These are phyloP conservation scores for Otocyon megalotis DNA, from an alignment of 2,113 vertebrate genomes.

Conservation along the genomic window DNA sequence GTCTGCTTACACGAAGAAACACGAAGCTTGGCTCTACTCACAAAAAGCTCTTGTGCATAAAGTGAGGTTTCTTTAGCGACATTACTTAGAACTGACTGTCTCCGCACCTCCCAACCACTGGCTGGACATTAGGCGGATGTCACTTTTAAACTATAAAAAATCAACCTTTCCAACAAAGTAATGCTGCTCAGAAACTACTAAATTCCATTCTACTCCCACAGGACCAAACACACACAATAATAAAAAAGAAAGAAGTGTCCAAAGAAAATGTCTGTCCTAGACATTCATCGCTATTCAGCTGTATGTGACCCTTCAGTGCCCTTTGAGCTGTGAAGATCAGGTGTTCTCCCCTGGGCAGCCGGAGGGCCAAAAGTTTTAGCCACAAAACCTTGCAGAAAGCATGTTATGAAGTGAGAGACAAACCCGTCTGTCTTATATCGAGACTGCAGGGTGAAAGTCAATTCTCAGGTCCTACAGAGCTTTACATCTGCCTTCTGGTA, in stretches of 20 bases:
- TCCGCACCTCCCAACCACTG: background rate
- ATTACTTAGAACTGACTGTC: background rate
- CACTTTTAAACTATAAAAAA: constrained; percentile 4
- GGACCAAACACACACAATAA: constrained; percentile 9
- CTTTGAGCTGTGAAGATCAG: background rate
- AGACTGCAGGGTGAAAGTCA: background rate
- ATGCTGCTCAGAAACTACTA: background rate
- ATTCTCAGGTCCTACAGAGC: background rate
- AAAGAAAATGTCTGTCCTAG: background rate
- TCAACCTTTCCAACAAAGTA: constrained; percentile 1
- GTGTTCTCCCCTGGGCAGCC: background rate
- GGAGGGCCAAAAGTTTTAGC: background rate
- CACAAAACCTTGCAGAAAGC: background rate
- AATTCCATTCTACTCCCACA: background rate
- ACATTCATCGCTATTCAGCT: background rate
- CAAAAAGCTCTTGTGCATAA: background rate
- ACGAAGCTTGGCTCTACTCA: background rate
- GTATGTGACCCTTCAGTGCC: background rate
- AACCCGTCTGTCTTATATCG: background rate
- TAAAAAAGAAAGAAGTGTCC: background rate
- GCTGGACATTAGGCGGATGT: background rate
- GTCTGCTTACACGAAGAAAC: background rate
- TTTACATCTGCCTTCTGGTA: constrained; percentile 1
- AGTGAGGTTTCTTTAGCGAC: background rate
- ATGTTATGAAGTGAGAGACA: background rate